A percentile compares a stretch with the other conserved stretches of the same genome.
Conservation (phyloP, 2,113 vertebrate genomes). For the Cricetomys ansorgei region DNA sequence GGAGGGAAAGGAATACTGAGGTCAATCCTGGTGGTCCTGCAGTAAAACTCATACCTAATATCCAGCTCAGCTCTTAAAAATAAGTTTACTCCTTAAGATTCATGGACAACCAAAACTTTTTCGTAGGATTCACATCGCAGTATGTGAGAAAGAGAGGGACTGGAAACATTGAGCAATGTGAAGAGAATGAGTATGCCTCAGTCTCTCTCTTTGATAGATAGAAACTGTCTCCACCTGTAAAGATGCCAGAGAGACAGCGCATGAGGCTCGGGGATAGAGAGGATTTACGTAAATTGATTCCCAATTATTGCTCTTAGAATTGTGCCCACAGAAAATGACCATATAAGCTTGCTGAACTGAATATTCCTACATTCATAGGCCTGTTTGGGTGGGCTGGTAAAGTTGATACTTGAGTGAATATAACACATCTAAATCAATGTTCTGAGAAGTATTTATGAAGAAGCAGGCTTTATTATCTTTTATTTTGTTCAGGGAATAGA, state of each 20-base stretch:
- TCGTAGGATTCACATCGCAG: not conserved
- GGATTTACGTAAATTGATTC: not conserved
- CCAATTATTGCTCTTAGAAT: not conserved
- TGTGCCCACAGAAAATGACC: conserved; percentile 22
- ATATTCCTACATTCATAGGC: not conserved
- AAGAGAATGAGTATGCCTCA: not conserved
- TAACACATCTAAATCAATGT: conserved; percentile 46
- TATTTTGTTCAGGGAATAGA: conserved; percentile 34
- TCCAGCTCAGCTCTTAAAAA: conserved; percentile 24
- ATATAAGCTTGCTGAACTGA: not conserved
- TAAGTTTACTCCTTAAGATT: not conserved
- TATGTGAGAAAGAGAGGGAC: not conserved
- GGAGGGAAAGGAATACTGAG: not conserved
- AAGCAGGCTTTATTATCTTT: not conserved
- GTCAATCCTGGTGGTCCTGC: not conserved
- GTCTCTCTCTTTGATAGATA: not conserved
- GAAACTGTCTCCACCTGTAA: not conserved
- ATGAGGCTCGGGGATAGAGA: not conserved
- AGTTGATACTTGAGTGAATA: not conserved
- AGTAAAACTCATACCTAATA: not conserved
- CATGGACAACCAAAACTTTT: not conserved
- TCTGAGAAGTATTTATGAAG: not conserved
- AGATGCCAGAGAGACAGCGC: not conserved
- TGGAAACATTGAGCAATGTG: not conserved
- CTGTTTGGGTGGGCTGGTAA: not conserved